Conservation (phyloP, 2,888 invertebrate species). For the Nebria salina region DNA sequence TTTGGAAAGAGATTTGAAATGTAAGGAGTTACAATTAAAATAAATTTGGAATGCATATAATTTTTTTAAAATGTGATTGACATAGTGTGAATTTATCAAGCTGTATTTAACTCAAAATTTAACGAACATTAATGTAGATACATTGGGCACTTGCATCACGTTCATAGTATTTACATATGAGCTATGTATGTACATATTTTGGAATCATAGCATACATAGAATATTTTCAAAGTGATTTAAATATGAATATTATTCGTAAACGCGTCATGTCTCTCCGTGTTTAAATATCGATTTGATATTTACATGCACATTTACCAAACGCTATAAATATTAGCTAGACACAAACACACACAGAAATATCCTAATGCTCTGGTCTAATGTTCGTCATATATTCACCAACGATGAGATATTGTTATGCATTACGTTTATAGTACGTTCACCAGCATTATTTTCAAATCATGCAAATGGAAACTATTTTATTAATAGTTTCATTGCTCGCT, state of each 20-base stretch:
- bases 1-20: too few relatives aligned
- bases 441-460: conserved; percentile 3
- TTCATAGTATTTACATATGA: conserved; percentile 38
- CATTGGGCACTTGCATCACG: conserved; percentile 36
- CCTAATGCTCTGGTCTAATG: conserved; percentile 18
- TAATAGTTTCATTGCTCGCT: neutral
- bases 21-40: too few relatives aligned
- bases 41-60: too few relatives aligned
- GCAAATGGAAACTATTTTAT: neutral
- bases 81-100: conserved; percentile 28
- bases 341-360: neutral
- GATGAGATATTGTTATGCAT: conserved; percentile 12
- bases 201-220: conserved; percentile 5
- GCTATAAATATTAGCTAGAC: neutral
- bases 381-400: conserved; percentile 9
- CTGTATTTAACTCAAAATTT: conserved; percentile 39
- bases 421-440: neutral
- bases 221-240: conserved; percentile 40
- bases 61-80: neutral
- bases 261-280: conserved; percentile 25
- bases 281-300: conserved; percentile 31
- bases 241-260: conserved; percentile 38
- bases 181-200: neutral
- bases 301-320: conserved; percentile 25
- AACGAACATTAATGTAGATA: conserved; percentile 25